Percentiles rank a stretch among this genome's conserved stretches.
Evolutionary conservation across 2,888 invertebrate genomes (phyloP).

Genomic region (Resseliella maxima): DNA sequence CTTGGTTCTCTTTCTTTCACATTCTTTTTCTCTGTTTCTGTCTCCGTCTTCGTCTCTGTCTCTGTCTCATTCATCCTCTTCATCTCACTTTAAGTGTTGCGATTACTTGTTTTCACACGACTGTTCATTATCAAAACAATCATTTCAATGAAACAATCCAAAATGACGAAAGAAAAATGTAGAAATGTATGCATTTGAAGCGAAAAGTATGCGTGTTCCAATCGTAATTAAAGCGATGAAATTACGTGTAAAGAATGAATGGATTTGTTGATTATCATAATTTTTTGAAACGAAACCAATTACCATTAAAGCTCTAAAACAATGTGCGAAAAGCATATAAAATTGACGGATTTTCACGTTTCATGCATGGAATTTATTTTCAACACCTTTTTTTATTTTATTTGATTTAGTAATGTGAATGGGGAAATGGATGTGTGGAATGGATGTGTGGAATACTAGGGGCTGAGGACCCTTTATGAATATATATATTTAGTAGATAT

Average conservation of each 20-base stretch:
- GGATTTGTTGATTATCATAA: constrained; percentile 3
- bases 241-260: constrained; percentile 32
- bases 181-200: background rate
- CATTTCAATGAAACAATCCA: background rate
- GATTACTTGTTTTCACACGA: background rate
- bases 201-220: background rate
- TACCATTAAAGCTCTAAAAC: background rate
- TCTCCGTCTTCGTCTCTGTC: background rate
- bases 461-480: too few species aligned
- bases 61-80: background rate
- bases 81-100: constrained; percentile 11
- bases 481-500: too few species aligned
- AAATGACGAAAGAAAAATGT: background rate
- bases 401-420: too few species aligned
- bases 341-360: background rate
- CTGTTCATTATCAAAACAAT: constrained; percentile 37
- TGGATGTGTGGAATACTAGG: too few species aligned
- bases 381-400: too few species aligned
- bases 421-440: too few species aligned
- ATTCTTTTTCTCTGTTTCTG: background rate
- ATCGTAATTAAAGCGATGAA: constrained; percentile 22
- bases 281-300: constrained; percentile 33
- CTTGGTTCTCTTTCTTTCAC: background rate
- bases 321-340: too few species aligned
- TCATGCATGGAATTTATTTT: too few species aligned